Conservation (phyloP, 2,113 vertebrate genomes). For the Danionella cerebrum region DNA sequence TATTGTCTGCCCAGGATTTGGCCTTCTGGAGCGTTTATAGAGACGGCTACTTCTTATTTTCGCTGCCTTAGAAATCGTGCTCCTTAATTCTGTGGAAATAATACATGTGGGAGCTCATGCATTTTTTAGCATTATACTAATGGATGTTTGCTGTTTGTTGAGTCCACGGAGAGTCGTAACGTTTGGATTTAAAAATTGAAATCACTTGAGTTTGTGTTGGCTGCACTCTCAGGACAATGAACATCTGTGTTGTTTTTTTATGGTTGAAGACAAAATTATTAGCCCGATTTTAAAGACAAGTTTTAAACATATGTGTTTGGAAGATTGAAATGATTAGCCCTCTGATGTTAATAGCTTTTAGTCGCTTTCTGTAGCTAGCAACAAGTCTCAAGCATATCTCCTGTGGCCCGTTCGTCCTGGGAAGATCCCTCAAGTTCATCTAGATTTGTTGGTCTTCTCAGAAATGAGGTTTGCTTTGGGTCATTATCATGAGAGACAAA, state of each 20-base stretch:
- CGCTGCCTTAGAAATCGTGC: conserved; percentile 14
- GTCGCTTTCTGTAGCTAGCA: too few relatives aligned
- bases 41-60: conserved; percentile 26
- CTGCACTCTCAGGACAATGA: not conserved
- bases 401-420: too few relatives aligned
- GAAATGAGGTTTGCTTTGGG: too few relatives aligned
- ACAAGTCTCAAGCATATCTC: too few relatives aligned
- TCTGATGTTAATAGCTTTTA: too few relatives aligned
- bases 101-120: conserved; percentile 39
- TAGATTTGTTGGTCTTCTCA: too few relatives aligned
- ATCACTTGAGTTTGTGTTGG: not conserved
- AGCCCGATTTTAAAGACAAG: not conserved
- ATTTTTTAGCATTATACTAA: conserved; percentile 43
- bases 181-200: conserved; percentile 26
- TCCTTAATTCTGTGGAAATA: conserved; percentile 36
- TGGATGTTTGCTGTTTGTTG: conserved; percentile 31
- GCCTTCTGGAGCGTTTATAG: not conserved
- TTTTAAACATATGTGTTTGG: not conserved
- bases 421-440: too few relatives aligned
- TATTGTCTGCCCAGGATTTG: conserved; percentile 2
- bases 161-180: conserved; percentile 1
- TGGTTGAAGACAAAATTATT: too few relatives aligned
- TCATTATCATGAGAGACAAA: too few relatives aligned
- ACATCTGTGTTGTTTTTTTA: too few relatives aligned
- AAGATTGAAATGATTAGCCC: too few relatives aligned